These are phyloP conservation scores for Empis livida DNA, from an alignment of 2,888 invertebrate genomes.

Conservation along the genomic window DNA sequence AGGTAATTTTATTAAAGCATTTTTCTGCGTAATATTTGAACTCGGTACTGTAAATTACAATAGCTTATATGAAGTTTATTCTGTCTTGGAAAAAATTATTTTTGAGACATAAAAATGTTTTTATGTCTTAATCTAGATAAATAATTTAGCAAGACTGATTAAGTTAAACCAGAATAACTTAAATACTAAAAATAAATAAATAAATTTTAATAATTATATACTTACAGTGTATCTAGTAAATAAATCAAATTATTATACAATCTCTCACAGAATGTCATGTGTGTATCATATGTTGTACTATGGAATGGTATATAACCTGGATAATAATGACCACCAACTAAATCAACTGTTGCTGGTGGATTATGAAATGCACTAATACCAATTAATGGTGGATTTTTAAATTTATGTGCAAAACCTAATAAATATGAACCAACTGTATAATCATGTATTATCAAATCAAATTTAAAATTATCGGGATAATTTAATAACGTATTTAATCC, in stretches of 20 bases:
- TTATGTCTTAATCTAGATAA: too few species aligned
- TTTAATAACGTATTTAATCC: conserved; percentile 17
- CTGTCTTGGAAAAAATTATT: too few species aligned
- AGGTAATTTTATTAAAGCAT: too few species aligned
- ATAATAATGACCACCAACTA: conserved; percentile 20
- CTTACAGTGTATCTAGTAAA: conserved; percentile 16
- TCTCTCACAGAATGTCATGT: conserved; percentile 22
- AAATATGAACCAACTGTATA: conserved; percentile 23
- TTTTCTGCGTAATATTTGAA: too few species aligned
- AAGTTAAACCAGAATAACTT: too few species aligned
- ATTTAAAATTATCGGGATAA: conserved; percentile 22
- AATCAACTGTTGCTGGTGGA: conserved; percentile 15
- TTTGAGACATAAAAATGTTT: too few species aligned
- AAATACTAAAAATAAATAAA: too few species aligned
- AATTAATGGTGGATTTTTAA: conserved; percentile 24
- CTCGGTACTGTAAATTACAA: too few species aligned
- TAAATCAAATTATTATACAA: conserved; percentile 17
- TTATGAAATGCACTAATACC: conserved; percentile 20
- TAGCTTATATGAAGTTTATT: too few species aligned
- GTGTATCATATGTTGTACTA: conserved; percentile 7
- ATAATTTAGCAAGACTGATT: too few species aligned
- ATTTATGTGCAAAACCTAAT: conserved; percentile 24
- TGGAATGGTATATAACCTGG: conserved; percentile 20
- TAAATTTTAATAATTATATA: background rate
- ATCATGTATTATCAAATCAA: conserved; percentile 28